Conservation (phyloP, 2,888 invertebrate genomes). For the Cyrtodaria siliqua region DNA sequence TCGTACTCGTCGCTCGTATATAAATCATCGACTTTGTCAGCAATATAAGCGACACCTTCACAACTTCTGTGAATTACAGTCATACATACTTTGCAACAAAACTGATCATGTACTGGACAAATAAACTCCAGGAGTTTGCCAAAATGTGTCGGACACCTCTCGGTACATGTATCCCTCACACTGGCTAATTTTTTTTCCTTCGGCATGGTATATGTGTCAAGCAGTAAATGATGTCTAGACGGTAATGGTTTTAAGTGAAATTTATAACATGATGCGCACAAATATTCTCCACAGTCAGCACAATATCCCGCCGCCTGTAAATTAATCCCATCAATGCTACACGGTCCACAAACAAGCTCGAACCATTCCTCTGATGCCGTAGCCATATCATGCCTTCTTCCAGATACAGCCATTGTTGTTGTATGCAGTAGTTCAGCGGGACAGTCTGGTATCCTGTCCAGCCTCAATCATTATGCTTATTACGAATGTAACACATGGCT, state of each 20-base stretch:
- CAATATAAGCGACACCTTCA: too few relatives aligned
- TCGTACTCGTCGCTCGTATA: too few relatives aligned
- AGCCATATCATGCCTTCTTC: too few relatives aligned
- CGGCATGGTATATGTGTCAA: background rate
- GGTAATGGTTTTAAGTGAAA: background rate
- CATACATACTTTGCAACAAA: background rate
- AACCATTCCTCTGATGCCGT: too few relatives aligned
- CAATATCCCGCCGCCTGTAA: background rate
- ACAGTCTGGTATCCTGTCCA: too few relatives aligned
- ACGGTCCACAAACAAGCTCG: background rate
- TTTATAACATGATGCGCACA: constrained; percentile 1
- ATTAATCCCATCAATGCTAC: background rate
- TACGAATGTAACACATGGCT: too few relatives aligned
- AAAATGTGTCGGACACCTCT: background rate
- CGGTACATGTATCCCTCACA: background rate
- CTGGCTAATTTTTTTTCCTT: background rate
- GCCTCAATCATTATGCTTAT: too few relatives aligned
- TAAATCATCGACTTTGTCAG: too few relatives aligned
- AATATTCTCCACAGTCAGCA: constrained; percentile 1
- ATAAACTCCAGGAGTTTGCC: background rate
- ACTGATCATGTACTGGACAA: background rate
- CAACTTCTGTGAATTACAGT: background rate
- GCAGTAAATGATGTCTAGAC: background rate
- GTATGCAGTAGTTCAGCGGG: too few relatives aligned
- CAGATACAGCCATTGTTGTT: too few relatives aligned